Evolutionary conservation across 2,797 vertebrate species (phyloP).

Genomic region (Etheostoma nigrum): DNA sequence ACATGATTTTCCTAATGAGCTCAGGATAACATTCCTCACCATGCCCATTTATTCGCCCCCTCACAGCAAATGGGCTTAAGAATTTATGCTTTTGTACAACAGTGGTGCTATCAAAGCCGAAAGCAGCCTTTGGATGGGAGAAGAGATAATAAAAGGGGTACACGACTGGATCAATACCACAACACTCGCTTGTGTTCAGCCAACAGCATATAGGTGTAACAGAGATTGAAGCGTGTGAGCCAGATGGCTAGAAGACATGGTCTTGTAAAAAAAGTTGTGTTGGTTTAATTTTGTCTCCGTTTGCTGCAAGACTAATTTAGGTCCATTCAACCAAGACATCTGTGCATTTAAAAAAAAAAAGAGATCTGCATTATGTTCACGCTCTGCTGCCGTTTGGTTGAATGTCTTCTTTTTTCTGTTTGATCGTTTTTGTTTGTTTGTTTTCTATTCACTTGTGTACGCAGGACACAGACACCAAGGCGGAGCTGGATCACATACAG

Average conservation of each 20-base stretch:
- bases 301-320: slow-evolving; percentile 59
- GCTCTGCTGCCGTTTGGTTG: slow-evolving; percentile 59
- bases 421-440: slow-evolving; percentile 56
- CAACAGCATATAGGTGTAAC: slow-evolving; percentile 69
- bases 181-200: slow-evolving; percentile 69
- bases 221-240: slow-evolving; percentile 66
- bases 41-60: slow-evolving; percentile 79
- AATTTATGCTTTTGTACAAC: slow-evolving; percentile 76
- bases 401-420: slow-evolving; percentile 34
- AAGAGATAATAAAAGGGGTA: slow-evolving; percentile 78
- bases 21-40: slow-evolving; percentile 76
- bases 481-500: slow-evolving; percentile 66
- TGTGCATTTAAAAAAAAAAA: slow-evolving; percentile 38
- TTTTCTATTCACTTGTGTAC: slow-evolving; percentile 60
- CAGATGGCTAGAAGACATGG: slow-evolving; percentile 59
- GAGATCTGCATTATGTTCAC: slow-evolving; percentile 54
- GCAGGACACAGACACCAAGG: slow-evolving; percentile 65
- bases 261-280: slow-evolving; percentile 68
- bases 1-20: slow-evolving; percentile 82
- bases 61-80: slow-evolving; percentile 78
- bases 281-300: slow-evolving; percentile 72
- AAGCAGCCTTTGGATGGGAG: slow-evolving; percentile 71
- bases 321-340: slow-evolving; percentile 38
- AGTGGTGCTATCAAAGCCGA: slow-evolving; percentile 71
- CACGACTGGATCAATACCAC: slow-evolving; percentile 78